A percentile compares a stretch with the other conserved stretches of the same genome.
Evolutionary conservation across 2,888 invertebrate species (phyloP).

Genomic region (Merodon equestris): DNA sequence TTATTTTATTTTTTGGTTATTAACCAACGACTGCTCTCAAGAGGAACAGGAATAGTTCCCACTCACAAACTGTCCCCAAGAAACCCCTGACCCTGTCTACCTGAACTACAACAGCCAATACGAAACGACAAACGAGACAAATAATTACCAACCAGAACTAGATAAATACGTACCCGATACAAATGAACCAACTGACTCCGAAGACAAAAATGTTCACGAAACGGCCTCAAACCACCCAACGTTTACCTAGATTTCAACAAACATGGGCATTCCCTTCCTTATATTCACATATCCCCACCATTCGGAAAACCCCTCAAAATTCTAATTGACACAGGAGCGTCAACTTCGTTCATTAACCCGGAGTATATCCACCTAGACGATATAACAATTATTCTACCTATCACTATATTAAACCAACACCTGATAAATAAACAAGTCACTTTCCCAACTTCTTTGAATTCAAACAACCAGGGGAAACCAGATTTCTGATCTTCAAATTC

Average conservation of each 20-base stretch:
- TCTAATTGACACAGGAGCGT: constrained; percentile 38
- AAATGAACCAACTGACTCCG: neutral
- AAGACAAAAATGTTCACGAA: constrained; percentile 18
- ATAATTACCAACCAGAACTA: neutral
- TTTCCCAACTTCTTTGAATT: constrained; percentile 30
- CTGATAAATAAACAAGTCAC: constrained; percentile 11
- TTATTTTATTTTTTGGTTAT: too few relatives aligned
- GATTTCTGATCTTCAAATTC: constrained; percentile 23
- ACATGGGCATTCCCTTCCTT: constrained; percentile 32
- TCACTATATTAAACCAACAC: constrained; percentile 18
- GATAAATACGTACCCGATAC: constrained; percentile 4
- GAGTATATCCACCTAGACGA: constrained; percentile 3
- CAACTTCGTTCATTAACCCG: constrained; percentile 33
- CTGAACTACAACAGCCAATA: too few relatives aligned
- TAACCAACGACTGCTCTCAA: too few relatives aligned
- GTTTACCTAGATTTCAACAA: constrained; percentile 42
- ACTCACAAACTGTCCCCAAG: too few relatives aligned
- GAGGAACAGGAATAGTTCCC: too few relatives aligned
- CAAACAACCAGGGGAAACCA: constrained; percentile 3
- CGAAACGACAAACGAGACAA: neutral
- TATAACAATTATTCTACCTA: constrained; percentile 4
- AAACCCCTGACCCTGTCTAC: too few relatives aligned
- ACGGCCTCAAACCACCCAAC: constrained; percentile 17
- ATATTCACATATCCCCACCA: constrained; percentile 49
- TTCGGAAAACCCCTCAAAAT: constrained; percentile 46